A percentile compares a stretch with the other conserved stretches of the same genome.
phyloP scores from a whole-genome alignment of 1,140 invertebrate species.

The Leptopilina boulardi region DNA sequence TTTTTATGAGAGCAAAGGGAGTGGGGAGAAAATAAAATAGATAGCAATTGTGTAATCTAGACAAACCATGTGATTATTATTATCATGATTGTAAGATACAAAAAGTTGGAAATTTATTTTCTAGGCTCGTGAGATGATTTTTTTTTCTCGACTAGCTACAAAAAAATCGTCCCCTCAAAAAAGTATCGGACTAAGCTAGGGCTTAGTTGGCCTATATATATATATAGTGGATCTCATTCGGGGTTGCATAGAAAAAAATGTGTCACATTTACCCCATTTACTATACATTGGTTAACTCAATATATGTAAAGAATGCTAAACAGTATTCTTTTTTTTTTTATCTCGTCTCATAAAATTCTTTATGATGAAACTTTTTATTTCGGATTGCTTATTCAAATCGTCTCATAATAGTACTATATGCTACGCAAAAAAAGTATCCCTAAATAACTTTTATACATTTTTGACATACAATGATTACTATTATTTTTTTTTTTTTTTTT shows the following conservation, averaged over 20 bases:
- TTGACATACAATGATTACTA: neutral
- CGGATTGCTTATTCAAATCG: conserved; percentile 4
- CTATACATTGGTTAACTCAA: conserved; percentile 19
- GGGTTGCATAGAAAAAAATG: conserved; percentile 33
- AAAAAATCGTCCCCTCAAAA: conserved; percentile 14
- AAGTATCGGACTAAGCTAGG: conserved; percentile 21
- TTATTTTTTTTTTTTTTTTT: neutral
- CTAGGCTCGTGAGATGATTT: neutral
- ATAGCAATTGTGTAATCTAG: conserved; percentile 1
- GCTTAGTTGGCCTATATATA: conserved; percentile 30
- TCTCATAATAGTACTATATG: neutral
- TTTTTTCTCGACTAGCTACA: neutral
- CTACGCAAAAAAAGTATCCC: neutral
- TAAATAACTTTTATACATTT: neutral
- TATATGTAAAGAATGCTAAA: conserved; percentile 8
- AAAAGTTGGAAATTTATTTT: conserved; percentile 20
- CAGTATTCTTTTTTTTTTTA: neutral
- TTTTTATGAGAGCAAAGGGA: too few relatives aligned
- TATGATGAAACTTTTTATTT: conserved; percentile 11
- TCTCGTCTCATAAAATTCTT: neutral
- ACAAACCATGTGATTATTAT: neutral
- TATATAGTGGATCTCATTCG: conserved; percentile 23
- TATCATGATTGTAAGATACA: neutral
- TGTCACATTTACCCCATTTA: conserved; percentile 31
- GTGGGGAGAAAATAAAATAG: neutral